Conservation (phyloP, 2,113 vertebrate genomes). For the Tetrao urogallus region DNA sequence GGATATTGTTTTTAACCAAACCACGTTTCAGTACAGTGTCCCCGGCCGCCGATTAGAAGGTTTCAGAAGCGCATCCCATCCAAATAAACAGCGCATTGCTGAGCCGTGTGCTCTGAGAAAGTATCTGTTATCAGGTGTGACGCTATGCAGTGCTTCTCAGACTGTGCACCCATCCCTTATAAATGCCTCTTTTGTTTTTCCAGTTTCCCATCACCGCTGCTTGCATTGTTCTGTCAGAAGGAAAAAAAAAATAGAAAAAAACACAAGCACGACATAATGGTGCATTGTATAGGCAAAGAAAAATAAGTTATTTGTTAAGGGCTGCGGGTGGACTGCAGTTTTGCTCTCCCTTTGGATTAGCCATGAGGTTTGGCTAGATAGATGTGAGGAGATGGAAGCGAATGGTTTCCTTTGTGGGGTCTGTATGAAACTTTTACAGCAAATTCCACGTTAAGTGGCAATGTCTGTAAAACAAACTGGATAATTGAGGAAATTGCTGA, state of each 20-base stretch:
- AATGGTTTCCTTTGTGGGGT: constrained; percentile 26
- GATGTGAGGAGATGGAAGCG: not conserved
- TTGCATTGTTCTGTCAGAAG: constrained; percentile 62
- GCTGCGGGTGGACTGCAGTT: not conserved
- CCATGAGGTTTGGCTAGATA: constrained; percentile 26
- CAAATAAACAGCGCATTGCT: not conserved
- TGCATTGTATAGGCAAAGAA: constrained; percentile 75
- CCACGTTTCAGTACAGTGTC: not conserved
- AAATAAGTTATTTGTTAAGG: constrained; percentile 74
- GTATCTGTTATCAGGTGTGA: constrained; percentile 74
- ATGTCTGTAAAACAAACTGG: constrained; percentile 35
- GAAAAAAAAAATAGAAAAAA: not conserved
- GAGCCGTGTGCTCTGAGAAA: not conserved
- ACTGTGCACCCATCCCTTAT: constrained; percentile 48
- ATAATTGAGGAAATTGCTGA: constrained; percentile 18
- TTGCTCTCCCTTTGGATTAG: constrained; percentile 15
- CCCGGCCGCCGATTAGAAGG: fast-evolving
- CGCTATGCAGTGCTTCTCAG: constrained; percentile 59
- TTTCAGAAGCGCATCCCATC: fast-evolving
- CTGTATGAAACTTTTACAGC: not conserved
- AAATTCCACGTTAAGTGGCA: not conserved
- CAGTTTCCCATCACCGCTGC: constrained; percentile 68
- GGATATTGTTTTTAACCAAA: not conserved
- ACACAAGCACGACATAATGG: constrained; percentile 65
- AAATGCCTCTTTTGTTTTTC: constrained; percentile 77